phyloP scores from a whole-genome alignment of 2,797 vertebrate species.

The Xenopus petersii region DNA sequence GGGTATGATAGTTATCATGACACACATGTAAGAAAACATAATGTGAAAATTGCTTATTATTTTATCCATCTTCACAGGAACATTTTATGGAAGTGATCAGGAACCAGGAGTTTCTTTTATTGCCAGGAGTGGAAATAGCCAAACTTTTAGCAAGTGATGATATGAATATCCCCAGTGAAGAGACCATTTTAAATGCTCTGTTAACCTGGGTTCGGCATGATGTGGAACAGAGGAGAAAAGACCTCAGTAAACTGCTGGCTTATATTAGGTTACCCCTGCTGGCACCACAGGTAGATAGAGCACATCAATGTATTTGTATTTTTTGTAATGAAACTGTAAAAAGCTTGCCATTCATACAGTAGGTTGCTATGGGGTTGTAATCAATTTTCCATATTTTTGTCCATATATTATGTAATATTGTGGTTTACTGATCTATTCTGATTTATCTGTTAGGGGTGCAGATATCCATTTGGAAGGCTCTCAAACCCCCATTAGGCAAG shows the following conservation, averaged over 20 bases:
- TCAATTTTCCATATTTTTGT: too few relatives aligned
- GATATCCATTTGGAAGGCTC: too few relatives aligned
- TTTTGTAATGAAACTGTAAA: too few relatives aligned
- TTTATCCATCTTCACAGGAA: slow-evolving; percentile 71
- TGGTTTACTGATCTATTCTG: too few relatives aligned
- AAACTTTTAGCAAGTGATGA: slow-evolving; percentile 93
- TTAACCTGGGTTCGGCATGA: slow-evolving; percentile 92
- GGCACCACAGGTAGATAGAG: slow-evolving; percentile 82
- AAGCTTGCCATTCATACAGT: too few relatives aligned
- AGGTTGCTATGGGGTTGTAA: too few relatives aligned
- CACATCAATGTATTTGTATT: neutral
- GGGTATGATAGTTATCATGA: too few relatives aligned
- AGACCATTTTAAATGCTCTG: slow-evolving; percentile 88
- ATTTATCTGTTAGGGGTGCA: too few relatives aligned
- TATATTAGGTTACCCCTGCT: slow-evolving; percentile 90
- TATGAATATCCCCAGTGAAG: slow-evolving; percentile 94
- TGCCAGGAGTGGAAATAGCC: slow-evolving; percentile 87
- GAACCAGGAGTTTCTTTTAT: slow-evolving; percentile 91
- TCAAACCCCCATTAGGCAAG: too few relatives aligned
- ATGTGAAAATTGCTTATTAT: neutral
- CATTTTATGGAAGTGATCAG: slow-evolving; percentile 94
- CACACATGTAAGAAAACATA: too few relatives aligned
- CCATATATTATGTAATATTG: too few relatives aligned
- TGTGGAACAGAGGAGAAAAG: slow-evolving; percentile 70
- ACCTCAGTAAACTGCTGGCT: slow-evolving; percentile 82